A percentile compares a stretch with the other conserved stretches of the same genome.
phyloP scores from a whole-genome alignment of 2,797 vertebrate genomes.

The Siniperca obscura region DNA sequence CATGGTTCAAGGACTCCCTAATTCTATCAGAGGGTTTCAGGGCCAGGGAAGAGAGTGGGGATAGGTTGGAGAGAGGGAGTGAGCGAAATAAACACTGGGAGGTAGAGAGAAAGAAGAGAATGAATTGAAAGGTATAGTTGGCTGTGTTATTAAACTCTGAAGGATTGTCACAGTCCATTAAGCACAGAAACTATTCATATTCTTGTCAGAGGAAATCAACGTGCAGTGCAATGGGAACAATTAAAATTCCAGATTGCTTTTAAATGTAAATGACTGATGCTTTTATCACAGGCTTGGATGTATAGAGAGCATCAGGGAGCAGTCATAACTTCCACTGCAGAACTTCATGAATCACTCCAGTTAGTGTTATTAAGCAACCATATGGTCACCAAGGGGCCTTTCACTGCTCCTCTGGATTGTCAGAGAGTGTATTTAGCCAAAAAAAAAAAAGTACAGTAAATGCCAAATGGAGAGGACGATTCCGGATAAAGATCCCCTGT shows the following conservation, averaged over 20 bases:
- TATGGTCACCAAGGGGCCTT: conserved; percentile 38
- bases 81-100: conserved; percentile 60
- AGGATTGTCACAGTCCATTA: conserved; percentile 80
- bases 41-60: conserved; percentile 34
- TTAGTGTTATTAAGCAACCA: conserved; percentile 47
- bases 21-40: conserved; percentile 78
- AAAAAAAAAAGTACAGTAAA: conserved; percentile 19
- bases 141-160: conserved; percentile 67
- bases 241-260: conserved; percentile 66
- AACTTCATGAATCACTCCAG: conserved; percentile 51
- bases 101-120: conserved; percentile 41
- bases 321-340: conserved; percentile 56
- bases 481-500: conserved; percentile 9
- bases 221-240: conserved; percentile 61
- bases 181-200: conserved; percentile 73
- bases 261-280: conserved; percentile 75
- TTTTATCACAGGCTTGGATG: conserved; percentile 75
- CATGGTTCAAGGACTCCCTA: conserved; percentile 83
- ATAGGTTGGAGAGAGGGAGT: conserved; percentile 37
- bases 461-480: conserved; percentile 1
- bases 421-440: conserved; percentile 20
- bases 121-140: conserved; percentile 40
- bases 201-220: conserved; percentile 74
- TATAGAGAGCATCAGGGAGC: conserved; percentile 66
- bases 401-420: conserved; percentile 29